Conservation (phyloP, 2,797 vertebrate species). For the Carcharodon carcharias region DNA sequence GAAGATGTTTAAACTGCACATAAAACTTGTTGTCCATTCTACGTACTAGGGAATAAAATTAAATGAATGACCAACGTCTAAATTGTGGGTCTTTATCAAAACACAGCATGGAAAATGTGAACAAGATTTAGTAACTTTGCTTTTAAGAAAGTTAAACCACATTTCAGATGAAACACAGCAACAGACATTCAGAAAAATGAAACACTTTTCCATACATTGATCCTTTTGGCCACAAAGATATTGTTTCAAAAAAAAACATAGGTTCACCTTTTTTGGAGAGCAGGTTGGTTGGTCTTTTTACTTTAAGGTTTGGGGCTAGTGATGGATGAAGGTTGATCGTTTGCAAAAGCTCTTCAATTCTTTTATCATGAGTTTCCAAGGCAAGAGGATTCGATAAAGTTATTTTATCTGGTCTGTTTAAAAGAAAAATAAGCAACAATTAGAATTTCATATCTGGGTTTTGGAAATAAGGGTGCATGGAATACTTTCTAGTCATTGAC, state of each 20-base stretch:
- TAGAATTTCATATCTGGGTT: neutral
- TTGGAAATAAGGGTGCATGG: neutral
- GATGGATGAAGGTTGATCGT: conserved; percentile 58
- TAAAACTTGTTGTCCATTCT: neutral
- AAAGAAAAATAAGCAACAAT: neutral
- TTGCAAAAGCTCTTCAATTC: conserved; percentile 64
- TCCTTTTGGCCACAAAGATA: neutral
- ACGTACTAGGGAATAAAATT: neutral
- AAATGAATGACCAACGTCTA: neutral
- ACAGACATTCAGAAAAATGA: neutral
- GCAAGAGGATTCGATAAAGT: conserved; percentile 70
- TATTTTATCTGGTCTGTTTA: conserved; percentile 53
- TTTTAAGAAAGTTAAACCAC: neutral
- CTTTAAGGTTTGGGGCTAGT: conserved; percentile 47
- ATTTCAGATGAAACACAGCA: conserved; percentile 36
- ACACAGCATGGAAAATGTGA: neutral
- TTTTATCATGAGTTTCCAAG: conserved; percentile 61
- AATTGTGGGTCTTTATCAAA: no score
- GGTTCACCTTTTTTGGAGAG: conserved; percentile 66
- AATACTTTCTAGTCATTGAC: neutral
- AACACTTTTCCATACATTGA: neutral
- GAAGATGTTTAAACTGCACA: neutral
- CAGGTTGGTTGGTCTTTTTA: conserved; percentile 46
- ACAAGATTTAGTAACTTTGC: neutral
- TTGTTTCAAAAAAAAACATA: neutral